Evolutionary conservation across 2,797 vertebrate species (phyloP), one percentile per base, ranked within the genome.

Genomic region (Enteromius unitaeniatus): DNA sequence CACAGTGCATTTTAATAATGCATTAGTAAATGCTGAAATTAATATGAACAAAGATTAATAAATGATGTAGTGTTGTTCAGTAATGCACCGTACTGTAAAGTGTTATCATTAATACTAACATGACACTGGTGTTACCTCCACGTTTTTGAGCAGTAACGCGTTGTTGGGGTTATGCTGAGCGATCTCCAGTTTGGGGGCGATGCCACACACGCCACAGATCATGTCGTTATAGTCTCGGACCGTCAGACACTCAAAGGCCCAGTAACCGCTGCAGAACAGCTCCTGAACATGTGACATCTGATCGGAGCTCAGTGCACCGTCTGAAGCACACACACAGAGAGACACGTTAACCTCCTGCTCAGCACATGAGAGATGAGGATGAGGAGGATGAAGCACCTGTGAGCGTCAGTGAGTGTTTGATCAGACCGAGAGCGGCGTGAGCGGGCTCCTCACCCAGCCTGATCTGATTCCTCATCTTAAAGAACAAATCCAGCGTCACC

Each of bases 171-270:
- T 94, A 82, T 97, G 94, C 86, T 96, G 96, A 0, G 96, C 96
- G 86, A 99, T 94, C 92, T 99, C 97, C 85, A 99, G 87, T 90
- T 96, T 99, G 79, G 98, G 98, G 69, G 96, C 96, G 82, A 99
- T 93, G 7, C 98, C 98, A 80, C 98, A 99, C 88, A 99, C 92
- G 13, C 98, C 98, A 77, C 98, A 99, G 91, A 99, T 99, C 98
- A 99, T 99, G 86, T 99, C 98, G 2, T 99, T 99, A 91, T 98
- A 99, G 92, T 99, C 98, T 2, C 98, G 95, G 47, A 97, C 89
- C 0, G 98, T 99, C 70, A 99, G 93, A 86, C 97, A 97, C 88
- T 99, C 98, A 10, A 99, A 99, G 70, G 98, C 98, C 98, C 98
- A 99, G 88, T 98, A 99, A 78, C 98, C 98, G 69, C 93, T 96